phyloP scores from a whole-genome alignment of 2,888 invertebrate genomes.

The Metellina segmentata region DNA sequence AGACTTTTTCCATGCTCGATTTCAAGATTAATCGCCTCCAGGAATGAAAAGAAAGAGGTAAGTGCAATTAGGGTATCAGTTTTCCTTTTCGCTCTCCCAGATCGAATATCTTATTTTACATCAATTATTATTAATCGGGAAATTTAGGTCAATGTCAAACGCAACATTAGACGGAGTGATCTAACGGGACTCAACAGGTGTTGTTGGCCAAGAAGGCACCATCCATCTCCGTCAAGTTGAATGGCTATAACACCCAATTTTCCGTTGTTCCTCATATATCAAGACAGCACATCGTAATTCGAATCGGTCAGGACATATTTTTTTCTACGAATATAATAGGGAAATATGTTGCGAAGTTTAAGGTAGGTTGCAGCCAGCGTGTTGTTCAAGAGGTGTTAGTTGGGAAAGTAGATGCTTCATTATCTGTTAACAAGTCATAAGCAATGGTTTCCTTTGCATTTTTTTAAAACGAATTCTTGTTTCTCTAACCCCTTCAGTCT shows the following conservation, averaged over 20 bases:
- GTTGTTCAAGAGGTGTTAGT: too few species aligned
- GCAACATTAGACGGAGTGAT: neutral
- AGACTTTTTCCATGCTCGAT: neutral
- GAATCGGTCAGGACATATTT: too few species aligned
- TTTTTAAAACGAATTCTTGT: too few species aligned
- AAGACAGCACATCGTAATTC: too few species aligned
- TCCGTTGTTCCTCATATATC: too few species aligned
- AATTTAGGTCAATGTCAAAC: constrained; percentile 49
- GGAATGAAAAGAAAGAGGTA: neutral
- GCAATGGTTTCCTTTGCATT: too few species aligned
- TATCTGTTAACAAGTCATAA: too few species aligned
- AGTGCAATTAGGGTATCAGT: constrained; percentile 15
- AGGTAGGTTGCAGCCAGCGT: too few species aligned
- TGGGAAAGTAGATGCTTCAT: too few species aligned
- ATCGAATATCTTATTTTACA: neutral
- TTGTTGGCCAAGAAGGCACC: neutral
- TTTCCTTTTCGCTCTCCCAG: constrained; percentile 24
- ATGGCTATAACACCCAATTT: neutral
- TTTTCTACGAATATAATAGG: too few species aligned
- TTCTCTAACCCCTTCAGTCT: too few species aligned
- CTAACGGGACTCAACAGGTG: constrained; percentile 10
- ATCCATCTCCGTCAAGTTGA: neutral
- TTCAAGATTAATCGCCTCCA: constrained; percentile 18
- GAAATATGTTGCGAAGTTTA: too few species aligned
- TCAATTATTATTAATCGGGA: neutral